Percentiles rank a stretch among this genome's conserved stretches.
phyloP scores from a whole-genome alignment of 2,888 invertebrate genomes.

The Tetragonisca angustula region DNA sequence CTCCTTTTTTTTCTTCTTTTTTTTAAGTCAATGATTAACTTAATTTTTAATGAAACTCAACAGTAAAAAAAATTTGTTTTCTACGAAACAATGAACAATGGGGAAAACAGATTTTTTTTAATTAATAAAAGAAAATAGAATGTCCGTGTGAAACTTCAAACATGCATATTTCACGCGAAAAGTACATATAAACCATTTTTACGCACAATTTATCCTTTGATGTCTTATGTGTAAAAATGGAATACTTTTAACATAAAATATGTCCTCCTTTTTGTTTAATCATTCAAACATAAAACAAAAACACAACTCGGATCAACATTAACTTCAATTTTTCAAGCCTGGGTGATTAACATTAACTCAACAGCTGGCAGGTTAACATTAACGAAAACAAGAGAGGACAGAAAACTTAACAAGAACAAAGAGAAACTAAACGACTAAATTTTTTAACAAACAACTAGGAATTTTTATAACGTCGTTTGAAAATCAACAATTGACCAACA shows the following conservation, averaged over 20 bases:
- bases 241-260: conserved; percentile 32
- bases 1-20: background rate
- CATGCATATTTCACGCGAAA: conserved; percentile 24
- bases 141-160: background rate
- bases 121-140: background rate
- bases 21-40: conserved; percentile 3
- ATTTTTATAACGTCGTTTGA: conserved; percentile 20
- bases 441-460: conserved; percentile 31
- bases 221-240: conserved; percentile 23
- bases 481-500: conserved; percentile 26
- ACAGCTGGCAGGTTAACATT: conserved; percentile 37
- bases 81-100: conserved; percentile 39
- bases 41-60: conserved; percentile 22
- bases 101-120: conserved; percentile 30
- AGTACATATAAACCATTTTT: conserved; percentile 11
- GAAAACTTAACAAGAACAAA: conserved; percentile 44
- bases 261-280: background rate
- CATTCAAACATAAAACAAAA: conserved; percentile 37
- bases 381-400: conserved; percentile 43
- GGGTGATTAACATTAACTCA: conserved; percentile 35
- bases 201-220: conserved; percentile 14
- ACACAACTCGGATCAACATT: conserved; percentile 36
- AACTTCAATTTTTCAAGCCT: conserved; percentile 1
- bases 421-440: conserved; percentile 12
- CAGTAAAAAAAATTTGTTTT: conserved; percentile 26